Evolutionary conservation across 2,113 vertebrate species (phyloP).

Genomic region (Nicator chloris): DNA sequence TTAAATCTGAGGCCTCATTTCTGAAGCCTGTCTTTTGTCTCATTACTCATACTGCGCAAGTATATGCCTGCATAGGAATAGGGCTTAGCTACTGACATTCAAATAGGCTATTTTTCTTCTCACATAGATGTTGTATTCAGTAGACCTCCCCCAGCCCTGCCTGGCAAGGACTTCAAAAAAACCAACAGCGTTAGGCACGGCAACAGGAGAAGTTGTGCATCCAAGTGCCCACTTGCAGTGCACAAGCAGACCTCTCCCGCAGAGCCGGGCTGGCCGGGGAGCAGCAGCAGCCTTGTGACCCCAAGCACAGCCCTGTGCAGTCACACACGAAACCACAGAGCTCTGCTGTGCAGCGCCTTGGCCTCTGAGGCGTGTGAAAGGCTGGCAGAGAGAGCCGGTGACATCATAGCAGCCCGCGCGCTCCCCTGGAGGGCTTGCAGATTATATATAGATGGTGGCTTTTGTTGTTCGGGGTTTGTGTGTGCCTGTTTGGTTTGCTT

Average conservation of each 20-base stretch:
- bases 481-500: neutral
- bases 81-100: constrained; percentile 46
- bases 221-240: neutral
- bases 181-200: neutral
- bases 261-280: neutral
- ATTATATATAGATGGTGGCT: constrained; percentile 24
- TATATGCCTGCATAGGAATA: neutral
- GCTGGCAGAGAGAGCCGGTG: constrained; percentile 44
- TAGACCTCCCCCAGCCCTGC: constrained; percentile 39
- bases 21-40: constrained; percentile 13
- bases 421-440: constrained; percentile 22
- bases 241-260: neutral
- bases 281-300: neutral
- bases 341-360: neutral
- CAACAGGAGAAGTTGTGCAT: neutral
- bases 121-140: neutral
- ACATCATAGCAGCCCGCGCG: constrained; percentile 18
- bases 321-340: neutral
- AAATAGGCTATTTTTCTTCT: constrained; percentile 56
- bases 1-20: neutral
- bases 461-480: neutral
- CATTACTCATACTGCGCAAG: constrained; percentile 30
- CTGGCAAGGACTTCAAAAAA: constrained; percentile 7
- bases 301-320: neutral
- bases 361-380: constrained; percentile 19